These are phyloP conservation scores for Halictus ligatus DNA, from an alignment of 2,888 invertebrate genomes.

Conservation along the genomic window DNA sequence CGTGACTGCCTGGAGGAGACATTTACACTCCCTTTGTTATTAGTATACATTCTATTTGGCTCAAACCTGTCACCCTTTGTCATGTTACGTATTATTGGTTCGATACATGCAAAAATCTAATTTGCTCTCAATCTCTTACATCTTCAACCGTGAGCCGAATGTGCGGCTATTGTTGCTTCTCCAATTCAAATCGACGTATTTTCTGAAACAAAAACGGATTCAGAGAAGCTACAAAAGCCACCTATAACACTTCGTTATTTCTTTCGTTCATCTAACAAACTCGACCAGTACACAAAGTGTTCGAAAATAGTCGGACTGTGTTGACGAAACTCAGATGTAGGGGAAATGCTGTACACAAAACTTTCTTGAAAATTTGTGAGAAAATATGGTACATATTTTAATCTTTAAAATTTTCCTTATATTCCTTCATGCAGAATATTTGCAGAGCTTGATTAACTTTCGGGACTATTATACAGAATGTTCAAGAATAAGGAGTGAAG, in stretches of 20 bases:
- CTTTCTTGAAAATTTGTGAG: neutral
- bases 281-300: slow-evolving; percentile 3
- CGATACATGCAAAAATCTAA: slow-evolving; percentile 13
- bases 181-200: neutral
- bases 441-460: neutral
- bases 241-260: neutral
- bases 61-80: slow-evolving; percentile 77
- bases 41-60: slow-evolving; percentile 74
- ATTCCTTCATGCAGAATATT: neutral
- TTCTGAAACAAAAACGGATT: neutral
- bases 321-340: neutral
- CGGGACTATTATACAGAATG: neutral
- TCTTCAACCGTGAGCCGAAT: neutral
- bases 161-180: neutral
- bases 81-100: slow-evolving; percentile 39
- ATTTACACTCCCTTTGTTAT: slow-evolving; percentile 76
- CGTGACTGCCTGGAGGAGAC: slow-evolving; percentile 84
- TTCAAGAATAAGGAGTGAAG: neutral
- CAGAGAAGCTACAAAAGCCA: slow-evolving; percentile 10
- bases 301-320: neutral
- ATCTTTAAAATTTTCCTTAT: neutral
- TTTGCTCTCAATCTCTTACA: neutral
- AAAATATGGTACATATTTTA: neutral
- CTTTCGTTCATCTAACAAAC: neutral
- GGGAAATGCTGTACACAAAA: neutral